These are phyloP conservation scores for Drosophila hamatofila DNA, from an alignment of 2,888 invertebrate genomes.

Conservation along the genomic window DNA sequence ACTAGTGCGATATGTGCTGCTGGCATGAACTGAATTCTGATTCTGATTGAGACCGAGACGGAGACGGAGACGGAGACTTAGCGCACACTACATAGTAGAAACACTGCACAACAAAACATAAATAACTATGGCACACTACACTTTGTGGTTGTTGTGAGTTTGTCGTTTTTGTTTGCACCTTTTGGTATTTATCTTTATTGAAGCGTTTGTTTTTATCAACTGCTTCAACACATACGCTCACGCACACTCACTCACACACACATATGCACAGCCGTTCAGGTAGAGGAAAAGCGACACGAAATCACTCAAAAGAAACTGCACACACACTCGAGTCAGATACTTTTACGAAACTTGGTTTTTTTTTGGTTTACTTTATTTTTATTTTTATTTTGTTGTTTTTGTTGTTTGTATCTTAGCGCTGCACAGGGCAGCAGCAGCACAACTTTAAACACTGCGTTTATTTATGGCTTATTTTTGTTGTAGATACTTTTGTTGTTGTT, in stretches of 20 bases:
- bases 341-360: conserved; percentile 63
- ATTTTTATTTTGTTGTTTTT: conserved; percentile 29
- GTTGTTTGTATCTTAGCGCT: conserved; percentile 58
- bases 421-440: conserved; percentile 67
- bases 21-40: conserved; percentile 21
- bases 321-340: conserved; percentile 65
- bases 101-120: conserved; percentile 1
- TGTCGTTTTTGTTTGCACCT: conserved; percentile 68
- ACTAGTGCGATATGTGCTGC: conserved; percentile 59
- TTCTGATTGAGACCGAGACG: conserved; percentile 5
- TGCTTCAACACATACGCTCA: conserved; percentile 58
- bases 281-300: conserved; percentile 64
- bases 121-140: background rate
- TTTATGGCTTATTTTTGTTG: conserved; percentile 67
- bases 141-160: background rate
- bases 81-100: background rate
- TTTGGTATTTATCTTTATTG: conserved; percentile 77
- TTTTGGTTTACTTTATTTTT: conserved; percentile 24
- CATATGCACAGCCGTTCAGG: conserved; percentile 39
- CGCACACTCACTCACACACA: conserved; percentile 13
- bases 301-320: conserved; percentile 74
- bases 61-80: background rate
- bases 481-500: conserved; percentile 56
- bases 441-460: conserved; percentile 54
- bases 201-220: conserved; percentile 77